Conservation (phyloP, 2,888 invertebrate species). For the Hecatera dysodea region DNA sequence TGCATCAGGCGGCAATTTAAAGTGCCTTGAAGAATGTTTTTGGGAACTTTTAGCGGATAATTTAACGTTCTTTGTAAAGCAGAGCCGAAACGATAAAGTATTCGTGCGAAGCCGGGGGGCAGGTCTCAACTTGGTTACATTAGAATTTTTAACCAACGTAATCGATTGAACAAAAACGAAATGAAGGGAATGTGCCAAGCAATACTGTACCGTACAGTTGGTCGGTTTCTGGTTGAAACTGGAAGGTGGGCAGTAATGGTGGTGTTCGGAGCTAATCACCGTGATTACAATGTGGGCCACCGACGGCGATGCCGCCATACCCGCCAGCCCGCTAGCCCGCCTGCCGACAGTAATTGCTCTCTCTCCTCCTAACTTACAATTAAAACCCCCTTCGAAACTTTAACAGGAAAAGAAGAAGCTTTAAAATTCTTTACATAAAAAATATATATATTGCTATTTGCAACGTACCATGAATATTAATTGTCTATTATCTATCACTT, state of each 20-base stretch:
- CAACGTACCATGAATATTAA: neutral
- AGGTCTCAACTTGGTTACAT: conserved; percentile 48
- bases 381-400: conserved; percentile 32
- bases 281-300: conserved; percentile 74
- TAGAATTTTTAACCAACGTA: conserved; percentile 62
- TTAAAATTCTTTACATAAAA: neutral
- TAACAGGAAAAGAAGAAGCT: conserved; percentile 48
- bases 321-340: conserved; percentile 47
- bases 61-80: conserved; percentile 51
- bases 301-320: conserved; percentile 54
- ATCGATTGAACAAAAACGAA: conserved; percentile 58
- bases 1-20: conserved; percentile 18
- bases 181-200: conserved; percentile 53
- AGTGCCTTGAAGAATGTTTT: conserved; percentile 39
- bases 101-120: conserved; percentile 53
- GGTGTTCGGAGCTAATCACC: conserved; percentile 68
- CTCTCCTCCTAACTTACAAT: conserved; percentile 57
- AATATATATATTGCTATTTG: neutral
- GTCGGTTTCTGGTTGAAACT: conserved; percentile 59
- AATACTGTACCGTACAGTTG: conserved; percentile 58
- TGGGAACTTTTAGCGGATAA: conserved; percentile 45
- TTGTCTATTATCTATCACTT: neutral
- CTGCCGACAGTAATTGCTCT: conserved; percentile 62
- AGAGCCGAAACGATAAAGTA: conserved; percentile 44
- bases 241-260: conserved; percentile 52